Base-by-base conservation (phyloP, 2,888 invertebrate species). In the Anthophora plumipes region DNA sequence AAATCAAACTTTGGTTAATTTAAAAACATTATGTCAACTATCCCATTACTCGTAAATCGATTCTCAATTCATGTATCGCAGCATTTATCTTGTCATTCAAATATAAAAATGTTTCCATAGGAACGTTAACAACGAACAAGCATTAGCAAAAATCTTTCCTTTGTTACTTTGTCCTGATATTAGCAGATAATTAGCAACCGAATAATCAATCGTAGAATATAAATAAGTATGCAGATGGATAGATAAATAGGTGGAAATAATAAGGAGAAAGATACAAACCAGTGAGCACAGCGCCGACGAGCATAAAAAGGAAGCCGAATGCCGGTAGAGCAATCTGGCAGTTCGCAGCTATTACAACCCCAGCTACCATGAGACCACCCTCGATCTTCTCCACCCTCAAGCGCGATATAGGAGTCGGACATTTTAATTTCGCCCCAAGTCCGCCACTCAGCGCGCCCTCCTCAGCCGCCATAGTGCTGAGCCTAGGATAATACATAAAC, bases 251-350 rank as follows among this genome's bases (percentile, higher is more conserved):
- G 37, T 37, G 39, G 14, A 60, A 60, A 60, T 52, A 64, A 59
- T 59, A 50, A 68, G 61, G 22, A 69, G 48, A n/a, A 79, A 54
- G 31, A 82, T 88, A 91, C 94, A 93, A 92, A 96, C 96, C 96
- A 82, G 96, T 96, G 80, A 97, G 95, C 73, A 97, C 96, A 91
- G 96, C 95, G 90, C 97, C 97, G 77, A 96, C 96, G 77, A 96
- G 95, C 93, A 96, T 95, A 92, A 97, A 97, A 77, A 97, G 94
- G 92, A 96, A 96, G 63, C 97, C 97, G 92, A 97, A 97, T 86
- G 96, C 96, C 41, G 96, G 96, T 84, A 97, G 94, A 80, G 96
- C 96, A 85, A 96, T 96, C 93, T 96, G 96, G 92, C 97, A 97
- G 93, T 96, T 96, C 85, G 96, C 96, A 50, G 96, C 96, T 57